Evolutionary conservation across 1,140 invertebrate genomes (phyloP), one percentile per base, ranked within the genome.

Genomic region (Hylaeus anthracinus): DNA sequence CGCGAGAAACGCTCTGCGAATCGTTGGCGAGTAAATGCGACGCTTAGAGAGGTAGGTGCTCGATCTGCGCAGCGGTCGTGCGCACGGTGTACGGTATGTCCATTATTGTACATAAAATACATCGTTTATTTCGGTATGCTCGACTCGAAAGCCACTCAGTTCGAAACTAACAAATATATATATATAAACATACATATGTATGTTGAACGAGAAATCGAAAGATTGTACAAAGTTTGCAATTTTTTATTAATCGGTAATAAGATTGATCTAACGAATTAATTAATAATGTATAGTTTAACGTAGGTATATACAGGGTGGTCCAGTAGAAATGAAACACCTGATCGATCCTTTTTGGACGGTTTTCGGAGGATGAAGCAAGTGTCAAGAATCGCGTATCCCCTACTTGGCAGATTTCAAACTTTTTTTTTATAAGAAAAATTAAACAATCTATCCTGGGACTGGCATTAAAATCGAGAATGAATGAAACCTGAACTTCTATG

Each of bases 81-180:
- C 26, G 45, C 56, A 70, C 64, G 43, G 48, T 53, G 67, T 64
- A 53, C 58, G 58, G 12, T 14, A 43, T 63, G 51, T 72, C 45
- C 48, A 72, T 8, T 39, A 65, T 73, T 79, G 77, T 79, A 79
- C 61, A 79, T 79, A 79, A 79, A 41, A 73, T 58, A 58, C 43
- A 15, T 79, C 53, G 64, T 12, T 45, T 37, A 15, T 51, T 65
- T 61, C 39, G 15, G 64, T 73, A 73, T 66, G 53, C 55, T 73
- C 70, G 77, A 55, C 58, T 73, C 51, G 73, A 73, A 63, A 79
- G 77, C 77, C 61, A 65, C n/a, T 79, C 71, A 58, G 77, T 41
- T 37, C 9, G 41, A 73, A 73, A 4, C 3, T n/a, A 26, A 6
- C 10, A 53, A 26, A 15, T 3, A 37, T 26, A 37, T 51, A 39